phyloP scores from a whole-genome alignment of 2,797 vertebrate genomes.

The Gymnoscopelus braueri region DNA sequence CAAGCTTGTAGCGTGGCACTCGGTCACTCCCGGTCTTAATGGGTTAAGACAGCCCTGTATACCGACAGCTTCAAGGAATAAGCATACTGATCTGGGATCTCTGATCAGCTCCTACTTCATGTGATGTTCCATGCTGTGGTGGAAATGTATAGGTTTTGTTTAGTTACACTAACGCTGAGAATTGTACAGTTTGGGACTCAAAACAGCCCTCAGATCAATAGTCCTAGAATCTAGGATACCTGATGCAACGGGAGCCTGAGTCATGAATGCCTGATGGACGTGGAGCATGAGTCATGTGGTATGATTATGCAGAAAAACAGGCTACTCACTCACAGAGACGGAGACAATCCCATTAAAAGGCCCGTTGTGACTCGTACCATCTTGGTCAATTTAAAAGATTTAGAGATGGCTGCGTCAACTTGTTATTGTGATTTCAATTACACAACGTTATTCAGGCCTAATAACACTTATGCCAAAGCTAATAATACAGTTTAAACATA shows the following conservation, averaged over 20 bases:
- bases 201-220: background rate
- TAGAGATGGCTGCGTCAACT: too few relatives aligned
- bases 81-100: background rate
- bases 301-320: slow-evolving; percentile 17
- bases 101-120: too few relatives aligned
- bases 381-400: background rate
- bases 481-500: too few relatives aligned
- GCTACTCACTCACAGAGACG: background rate
- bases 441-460: too few relatives aligned
- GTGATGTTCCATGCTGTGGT: background rate
- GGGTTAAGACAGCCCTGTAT: background rate
- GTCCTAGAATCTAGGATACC: slow-evolving; percentile 34
- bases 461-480: too few relatives aligned
- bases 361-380: slow-evolving; percentile 14
- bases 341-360: slow-evolving; percentile 36
- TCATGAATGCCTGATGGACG: slow-evolving; percentile 16
- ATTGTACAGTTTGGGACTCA: background rate
- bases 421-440: too few relatives aligned
- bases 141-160: background rate
- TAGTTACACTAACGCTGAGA: background rate
- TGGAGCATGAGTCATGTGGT: slow-evolving; percentile 34
- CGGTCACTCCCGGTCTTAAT: too few relatives aligned
- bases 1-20: too few relatives aligned
- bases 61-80: background rate
- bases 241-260: slow-evolving; percentile 1